phyloP scores from a whole-genome alignment of 2,888 invertebrate genomes.

The Chrysolina americana region DNA sequence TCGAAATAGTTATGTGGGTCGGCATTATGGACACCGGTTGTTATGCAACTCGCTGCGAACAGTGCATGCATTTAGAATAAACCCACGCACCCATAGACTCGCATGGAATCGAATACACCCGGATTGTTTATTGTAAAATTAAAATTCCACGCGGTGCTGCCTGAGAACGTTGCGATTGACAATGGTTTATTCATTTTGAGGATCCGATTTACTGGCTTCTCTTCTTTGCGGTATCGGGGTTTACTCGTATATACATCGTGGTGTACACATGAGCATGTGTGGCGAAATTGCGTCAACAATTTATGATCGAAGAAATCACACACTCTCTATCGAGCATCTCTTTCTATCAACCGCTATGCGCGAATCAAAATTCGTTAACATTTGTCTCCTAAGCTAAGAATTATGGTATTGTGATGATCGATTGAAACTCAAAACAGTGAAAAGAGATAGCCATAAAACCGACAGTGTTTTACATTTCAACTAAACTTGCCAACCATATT shows the following conservation, averaged over 20 bases:
- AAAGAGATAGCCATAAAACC: no score
- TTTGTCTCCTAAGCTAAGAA: no score
- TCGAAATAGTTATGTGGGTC: slow-evolving; percentile 9
- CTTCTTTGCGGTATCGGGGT: slow-evolving; percentile 23
- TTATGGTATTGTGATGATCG: no score
- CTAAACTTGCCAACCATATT: no score
- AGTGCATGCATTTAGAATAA: slow-evolving; percentile 6
- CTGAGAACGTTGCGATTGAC: slow-evolving; percentile 18
- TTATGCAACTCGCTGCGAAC: slow-evolving; percentile 2
- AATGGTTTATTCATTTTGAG: slow-evolving; percentile 31
- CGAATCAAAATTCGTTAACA: no score
- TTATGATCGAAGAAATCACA: no score
- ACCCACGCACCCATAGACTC: slow-evolving; percentile 10
- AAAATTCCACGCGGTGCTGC: slow-evolving; percentile 19
- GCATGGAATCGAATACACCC: slow-evolving; percentile 11
- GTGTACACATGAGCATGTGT: neutral
- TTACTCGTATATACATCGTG: slow-evolving; percentile 14
- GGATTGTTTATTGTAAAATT: slow-evolving; percentile 36
- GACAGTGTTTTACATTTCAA: no score
- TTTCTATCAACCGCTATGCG: no score
- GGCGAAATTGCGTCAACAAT: neutral
- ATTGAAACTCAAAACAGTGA: no score
- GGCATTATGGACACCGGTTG: slow-evolving; percentile 15
- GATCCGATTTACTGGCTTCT: slow-evolving; percentile 24
- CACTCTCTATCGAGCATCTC: no score